phyloP scores from a whole-genome alignment of 92 coral and sea anemone genomes.

The Anthopleura xanthogrammica region DNA sequence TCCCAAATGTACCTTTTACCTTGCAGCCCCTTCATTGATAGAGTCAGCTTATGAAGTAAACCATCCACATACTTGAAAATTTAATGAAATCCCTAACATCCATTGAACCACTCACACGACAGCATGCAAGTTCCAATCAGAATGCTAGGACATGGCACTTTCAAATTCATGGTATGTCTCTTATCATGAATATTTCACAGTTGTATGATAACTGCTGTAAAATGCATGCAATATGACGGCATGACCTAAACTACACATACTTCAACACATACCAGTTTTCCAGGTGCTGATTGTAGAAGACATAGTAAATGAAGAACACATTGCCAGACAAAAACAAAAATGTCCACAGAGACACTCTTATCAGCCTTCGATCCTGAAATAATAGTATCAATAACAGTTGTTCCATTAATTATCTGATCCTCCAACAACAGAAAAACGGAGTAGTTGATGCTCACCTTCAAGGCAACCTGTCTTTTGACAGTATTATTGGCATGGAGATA shows the following conservation, averaged over 20 bases:
- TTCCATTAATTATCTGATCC: background rate
- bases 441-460: conserved; percentile 54
- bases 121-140: no score
- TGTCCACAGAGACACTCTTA: conserved; percentile 92
- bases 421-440: no score
- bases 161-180: background rate
- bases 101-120: no score
- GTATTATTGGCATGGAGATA: conserved; percentile 96
- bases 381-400: background rate
- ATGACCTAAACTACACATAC: background rate
- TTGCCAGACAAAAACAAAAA: conserved; percentile 88
- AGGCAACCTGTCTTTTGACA: conserved; percentile 89
- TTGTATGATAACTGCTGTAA: background rate
- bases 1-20: no score
- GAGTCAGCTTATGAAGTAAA: no score
- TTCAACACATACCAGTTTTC: conserved; percentile 79
- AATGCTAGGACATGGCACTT: no score
- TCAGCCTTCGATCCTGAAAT: conserved; percentile 84
- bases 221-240: no score
- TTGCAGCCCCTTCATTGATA: no score
- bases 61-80: no score
- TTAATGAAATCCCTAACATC: no score
- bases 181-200: background rate
- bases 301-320: conserved; percentile 95
- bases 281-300: conserved; percentile 80